Evolutionary conservation across 2,888 invertebrate species (phyloP).

Genomic region (Apodemia duryi): DNA sequence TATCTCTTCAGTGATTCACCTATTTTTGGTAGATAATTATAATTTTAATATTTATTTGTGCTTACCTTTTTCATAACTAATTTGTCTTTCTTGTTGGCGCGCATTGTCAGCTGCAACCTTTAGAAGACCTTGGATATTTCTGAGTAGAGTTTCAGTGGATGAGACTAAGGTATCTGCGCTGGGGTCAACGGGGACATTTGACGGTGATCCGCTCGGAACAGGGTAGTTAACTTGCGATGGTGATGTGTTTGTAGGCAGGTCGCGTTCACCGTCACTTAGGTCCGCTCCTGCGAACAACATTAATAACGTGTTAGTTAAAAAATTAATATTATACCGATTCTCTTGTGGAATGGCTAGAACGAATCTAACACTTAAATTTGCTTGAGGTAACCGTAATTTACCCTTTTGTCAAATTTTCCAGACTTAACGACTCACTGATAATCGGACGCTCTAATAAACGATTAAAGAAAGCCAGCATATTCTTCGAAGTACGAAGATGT

Average conservation of each 20-base stretch:
- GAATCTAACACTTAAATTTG: background rate
- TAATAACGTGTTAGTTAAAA: background rate
- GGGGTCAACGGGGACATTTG: slow-evolving; percentile 66
- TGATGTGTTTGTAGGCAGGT: slow-evolving; percentile 81
- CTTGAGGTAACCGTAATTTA: too few species aligned
- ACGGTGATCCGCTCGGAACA: slow-evolving; percentile 81
- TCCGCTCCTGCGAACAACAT: slow-evolving; percentile 73
- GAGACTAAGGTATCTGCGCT: slow-evolving; percentile 81
- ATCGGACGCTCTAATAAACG: too few species aligned
- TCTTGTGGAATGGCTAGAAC: background rate
- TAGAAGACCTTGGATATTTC: slow-evolving; percentile 96
- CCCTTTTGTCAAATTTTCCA: too few species aligned
- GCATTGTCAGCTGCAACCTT: slow-evolving; percentile 99
- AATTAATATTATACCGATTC: background rate
- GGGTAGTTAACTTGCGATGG: slow-evolving; percentile 90
- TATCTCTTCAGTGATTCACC: too few species aligned
- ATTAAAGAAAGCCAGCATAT: too few species aligned
- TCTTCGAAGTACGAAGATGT: too few species aligned
- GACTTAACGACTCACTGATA: too few species aligned
- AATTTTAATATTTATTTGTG: slow-evolving; percentile 2
- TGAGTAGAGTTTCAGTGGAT: slow-evolving; percentile 94
- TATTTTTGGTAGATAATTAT: too few species aligned
- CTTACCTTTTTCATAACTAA: slow-evolving; percentile 97
- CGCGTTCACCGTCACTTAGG: slow-evolving; percentile 87
- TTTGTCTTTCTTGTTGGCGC: slow-evolving; percentile 96